Conservation (phyloP, 2,113 vertebrate genomes). For the Uria aalge region DNA sequence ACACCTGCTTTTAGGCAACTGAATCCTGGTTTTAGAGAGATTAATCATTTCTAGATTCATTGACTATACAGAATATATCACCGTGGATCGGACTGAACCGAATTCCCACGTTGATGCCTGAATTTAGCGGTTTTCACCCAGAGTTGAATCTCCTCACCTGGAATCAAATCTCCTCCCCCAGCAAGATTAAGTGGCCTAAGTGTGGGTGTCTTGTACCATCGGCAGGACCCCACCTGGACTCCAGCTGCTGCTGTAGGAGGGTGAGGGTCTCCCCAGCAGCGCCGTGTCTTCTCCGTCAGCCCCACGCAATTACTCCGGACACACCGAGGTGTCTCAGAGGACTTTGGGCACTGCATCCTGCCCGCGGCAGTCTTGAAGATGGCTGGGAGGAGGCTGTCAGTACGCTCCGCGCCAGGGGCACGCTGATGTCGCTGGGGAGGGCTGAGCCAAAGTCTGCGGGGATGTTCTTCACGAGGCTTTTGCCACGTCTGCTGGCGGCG, state of each 20-base stretch:
- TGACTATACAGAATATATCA: background rate
- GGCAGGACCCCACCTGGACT: background rate
- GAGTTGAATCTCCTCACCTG: rapidly evolving
- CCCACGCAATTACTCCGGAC: background rate
- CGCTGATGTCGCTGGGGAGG: background rate
- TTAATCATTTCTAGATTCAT: background rate
- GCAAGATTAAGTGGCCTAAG: background rate
- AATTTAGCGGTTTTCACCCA: background rate
- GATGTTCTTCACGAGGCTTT: background rate
- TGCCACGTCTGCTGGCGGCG: background rate
- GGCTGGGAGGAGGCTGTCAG: background rate
- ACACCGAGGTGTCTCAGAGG: background rate
- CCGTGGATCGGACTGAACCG: rapidly evolving
- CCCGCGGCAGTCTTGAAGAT: background rate
- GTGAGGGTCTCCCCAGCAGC: background rate
- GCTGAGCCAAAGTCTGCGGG: background rate
- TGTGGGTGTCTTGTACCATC: background rate
- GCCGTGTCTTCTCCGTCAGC: background rate
- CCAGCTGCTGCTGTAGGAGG: background rate
- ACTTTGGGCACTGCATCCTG: background rate
- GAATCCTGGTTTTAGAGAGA: background rate
- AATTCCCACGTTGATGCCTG: background rate
- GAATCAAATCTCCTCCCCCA: rapidly evolving
- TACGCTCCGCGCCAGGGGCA: rapidly evolving
- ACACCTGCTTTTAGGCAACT: background rate